Evolutionary conservation across 1,140 invertebrate genomes (phyloP), one percentile per base, ranked within the genome.

Genomic region (Papilio polyxenes): DNA sequence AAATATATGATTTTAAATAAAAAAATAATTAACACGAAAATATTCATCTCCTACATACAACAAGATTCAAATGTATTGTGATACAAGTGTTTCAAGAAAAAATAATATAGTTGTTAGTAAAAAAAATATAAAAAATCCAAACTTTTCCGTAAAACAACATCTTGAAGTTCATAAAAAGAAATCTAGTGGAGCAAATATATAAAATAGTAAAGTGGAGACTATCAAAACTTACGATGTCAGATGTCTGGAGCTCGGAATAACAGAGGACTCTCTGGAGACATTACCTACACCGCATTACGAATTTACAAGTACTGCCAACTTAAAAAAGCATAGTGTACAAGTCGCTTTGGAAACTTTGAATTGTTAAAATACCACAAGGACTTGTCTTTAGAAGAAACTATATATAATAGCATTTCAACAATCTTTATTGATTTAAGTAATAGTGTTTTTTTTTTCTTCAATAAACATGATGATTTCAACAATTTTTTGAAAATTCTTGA

Each of bases 201-300:
- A 77, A 77, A 77, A 17, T 76, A n/a, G 49, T 77, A 77, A 77
- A 77, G 44, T 76, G 44, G 49, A 31, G 49, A 77, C 75, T 77
- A 77, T 77, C 48, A 77, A 77, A 77, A 77, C 49, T 51, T 77
- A 77, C 75, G 75, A 77, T 37, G 75, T 49, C 75, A 77, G 75
- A 75, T 49, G 48, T 77, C 75, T 77, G 6, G 7, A 53, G 75
- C n/a, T n/a, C 23, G 48, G 40, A 51, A n/a, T 31, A 53, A 56
- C 11, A 53, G n/a, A 77, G 13, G 48, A 23, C 75, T 20, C 75
- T 31, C 75, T 9, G 13, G 75, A 31, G 75, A 77, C 48, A 37
- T 72, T 37, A 53, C n/a, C 44, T 75, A 76, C 23, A 31, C 75
- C 49, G 75, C 49, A 56, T 77, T 77, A 77, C 75, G 49, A 44